A percentile compares a stretch with the other conserved stretches of the same genome.
Evolutionary conservation across 2,797 vertebrate genomes (phyloP).

Genomic region (Limosa lapponica): DNA sequence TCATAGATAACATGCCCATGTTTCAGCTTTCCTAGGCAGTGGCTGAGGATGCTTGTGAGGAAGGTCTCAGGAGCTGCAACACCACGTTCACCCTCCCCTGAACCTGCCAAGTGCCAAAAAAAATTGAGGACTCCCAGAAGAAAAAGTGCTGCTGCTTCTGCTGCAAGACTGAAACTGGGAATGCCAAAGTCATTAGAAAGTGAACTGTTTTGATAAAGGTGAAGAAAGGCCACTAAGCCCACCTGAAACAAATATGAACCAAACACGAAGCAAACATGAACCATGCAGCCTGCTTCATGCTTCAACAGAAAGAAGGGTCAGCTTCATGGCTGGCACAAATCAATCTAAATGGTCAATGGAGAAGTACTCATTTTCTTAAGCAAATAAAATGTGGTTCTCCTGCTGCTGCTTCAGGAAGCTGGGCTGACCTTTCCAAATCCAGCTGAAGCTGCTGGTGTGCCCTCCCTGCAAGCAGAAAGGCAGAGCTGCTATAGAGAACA

Average conservation of each 20-base stretch:
- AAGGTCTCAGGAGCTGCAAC: neutral
- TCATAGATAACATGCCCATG: neutral
- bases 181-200: neutral
- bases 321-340: neutral
- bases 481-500: neutral
- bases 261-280: neutral
- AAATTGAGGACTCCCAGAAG: accelerated
- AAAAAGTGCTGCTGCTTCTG: neutral
- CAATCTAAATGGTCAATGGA: neutral
- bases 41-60: neutral
- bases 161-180: neutral
- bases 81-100: neutral
- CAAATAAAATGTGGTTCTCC: neutral
- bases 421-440: neutral
- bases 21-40: neutral
- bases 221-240: neutral
- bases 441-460: neutral
- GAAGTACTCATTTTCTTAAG: neutral
- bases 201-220: neutral
- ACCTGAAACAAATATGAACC: neutral
- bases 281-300: accelerated
- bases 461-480: neutral
- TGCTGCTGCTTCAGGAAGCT: neutral
- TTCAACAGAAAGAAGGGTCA: neutral
- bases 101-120: neutral